Evolutionary conservation across 2,888 invertebrate species (phyloP).

Genomic region (Nebria salina): DNA sequence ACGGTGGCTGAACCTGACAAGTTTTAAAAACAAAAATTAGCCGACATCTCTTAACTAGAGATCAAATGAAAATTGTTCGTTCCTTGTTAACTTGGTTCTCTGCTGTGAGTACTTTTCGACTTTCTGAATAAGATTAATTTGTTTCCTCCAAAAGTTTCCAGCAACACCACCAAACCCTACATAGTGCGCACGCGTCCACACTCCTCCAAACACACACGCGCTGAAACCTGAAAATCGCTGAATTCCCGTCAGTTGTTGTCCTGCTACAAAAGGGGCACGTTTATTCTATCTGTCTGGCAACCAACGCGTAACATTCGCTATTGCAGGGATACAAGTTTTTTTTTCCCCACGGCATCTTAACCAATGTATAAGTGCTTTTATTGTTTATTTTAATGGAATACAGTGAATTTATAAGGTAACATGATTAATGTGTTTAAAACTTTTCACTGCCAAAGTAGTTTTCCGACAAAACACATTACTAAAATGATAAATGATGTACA

Average conservation of each 20-base stretch:
- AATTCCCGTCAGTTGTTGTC: neutral
- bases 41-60: neutral
- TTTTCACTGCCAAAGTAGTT: neutral
- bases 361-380: constrained; percentile 2
- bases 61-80: constrained; percentile 23
- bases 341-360: neutral
- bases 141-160: neutral
- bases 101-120: constrained; percentile 16
- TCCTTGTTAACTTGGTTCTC: constrained; percentile 6
- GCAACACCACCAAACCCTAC: neutral
- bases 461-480: neutral
- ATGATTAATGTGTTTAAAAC: neutral
- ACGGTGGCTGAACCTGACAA: neutral
- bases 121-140: constrained; percentile 26
- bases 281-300: neutral
- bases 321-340: neutral
- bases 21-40: constrained; percentile 8
- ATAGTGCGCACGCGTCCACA: constrained; percentile 4
- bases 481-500: neutral
- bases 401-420: constrained; percentile 23
- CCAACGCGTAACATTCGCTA: neutral
- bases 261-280: neutral
- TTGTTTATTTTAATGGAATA: constrained; percentile 21
- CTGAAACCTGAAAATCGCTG: neutral
- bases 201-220: neutral